phyloP scores from a whole-genome alignment of 1,140 invertebrate genomes.

The Bacillus rossius region DNA sequence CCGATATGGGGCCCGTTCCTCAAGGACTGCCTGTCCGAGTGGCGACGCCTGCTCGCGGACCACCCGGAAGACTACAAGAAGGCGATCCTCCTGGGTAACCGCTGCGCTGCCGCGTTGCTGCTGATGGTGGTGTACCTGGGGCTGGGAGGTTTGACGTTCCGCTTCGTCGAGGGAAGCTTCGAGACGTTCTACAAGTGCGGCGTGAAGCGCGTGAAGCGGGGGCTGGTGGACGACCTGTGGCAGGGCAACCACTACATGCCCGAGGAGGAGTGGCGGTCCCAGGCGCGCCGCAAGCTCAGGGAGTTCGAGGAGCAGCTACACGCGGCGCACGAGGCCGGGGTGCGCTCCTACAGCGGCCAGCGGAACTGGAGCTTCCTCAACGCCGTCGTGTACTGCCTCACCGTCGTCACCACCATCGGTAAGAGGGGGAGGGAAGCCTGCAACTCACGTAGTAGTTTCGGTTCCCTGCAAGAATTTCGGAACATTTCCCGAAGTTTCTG shows the following conservation, averaged over 20 bases:
- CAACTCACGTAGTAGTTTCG: too few species aligned
- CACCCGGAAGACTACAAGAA: constrained; percentile 48
- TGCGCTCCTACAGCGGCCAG: constrained; percentile 73
- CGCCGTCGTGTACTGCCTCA: constrained; percentile 86
- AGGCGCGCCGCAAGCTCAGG: constrained; percentile 70
- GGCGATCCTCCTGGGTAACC: constrained; percentile 53
- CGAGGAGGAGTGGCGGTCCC: constrained; percentile 83
- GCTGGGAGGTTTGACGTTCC: constrained; percentile 70
- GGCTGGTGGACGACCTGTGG: constrained; percentile 79
- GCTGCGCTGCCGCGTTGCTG: constrained; percentile 58
- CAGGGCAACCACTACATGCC: constrained; percentile 67
- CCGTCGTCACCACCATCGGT: constrained; percentile 93
- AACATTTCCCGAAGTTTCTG: too few species aligned
- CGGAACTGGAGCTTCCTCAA: constrained; percentile 91
- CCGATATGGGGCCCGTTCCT: constrained; percentile 15
- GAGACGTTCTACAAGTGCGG: constrained; percentile 84
- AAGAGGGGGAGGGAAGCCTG: constrained; percentile 39
- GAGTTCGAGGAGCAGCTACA: constrained; percentile 85
- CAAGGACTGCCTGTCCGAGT: constrained; percentile 42
- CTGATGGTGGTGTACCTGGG: constrained; percentile 66
- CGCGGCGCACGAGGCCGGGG: constrained; percentile 71
- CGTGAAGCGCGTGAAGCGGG: constrained; percentile 76
- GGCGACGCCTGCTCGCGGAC: constrained; percentile 52
- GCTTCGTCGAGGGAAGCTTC: constrained; percentile 71
- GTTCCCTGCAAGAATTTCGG: too few species aligned